Evolutionary conservation across 2,888 invertebrate genomes (phyloP).

Genomic region (Girardia tigrina): DNA sequence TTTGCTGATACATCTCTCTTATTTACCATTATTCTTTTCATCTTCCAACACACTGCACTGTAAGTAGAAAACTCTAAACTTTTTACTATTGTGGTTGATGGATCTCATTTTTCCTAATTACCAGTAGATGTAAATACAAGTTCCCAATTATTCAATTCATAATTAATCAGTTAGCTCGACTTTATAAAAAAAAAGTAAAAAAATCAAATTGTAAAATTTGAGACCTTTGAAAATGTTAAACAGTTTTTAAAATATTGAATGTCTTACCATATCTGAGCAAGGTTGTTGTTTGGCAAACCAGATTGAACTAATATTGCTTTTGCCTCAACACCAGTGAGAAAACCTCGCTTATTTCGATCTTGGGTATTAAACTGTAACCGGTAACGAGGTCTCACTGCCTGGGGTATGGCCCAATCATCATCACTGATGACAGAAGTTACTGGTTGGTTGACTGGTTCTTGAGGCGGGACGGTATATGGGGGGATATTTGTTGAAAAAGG

Average conservation of each 20-base stretch:
- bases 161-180: too few species aligned
- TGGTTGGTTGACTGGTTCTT: neutral
- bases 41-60: too few species aligned
- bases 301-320: slow-evolving; percentile 80
- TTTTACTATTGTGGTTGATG: too few species aligned
- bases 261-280: slow-evolving; percentile 78
- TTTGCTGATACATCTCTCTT: too few species aligned
- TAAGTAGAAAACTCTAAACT: too few species aligned
- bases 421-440: neutral
- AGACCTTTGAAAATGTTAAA: neutral
- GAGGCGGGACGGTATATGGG: neutral
- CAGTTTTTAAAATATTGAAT: slow-evolving; percentile 15
- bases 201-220: too few species aligned
- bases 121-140: too few species aligned
- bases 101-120: too few species aligned
- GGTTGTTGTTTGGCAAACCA: slow-evolving; percentile 68
- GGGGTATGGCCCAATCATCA: slow-evolving; percentile 72
- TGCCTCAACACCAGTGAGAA: slow-evolving; percentile 69
- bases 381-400: slow-evolving; percentile 69
- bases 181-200: too few species aligned
- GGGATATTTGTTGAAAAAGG: neutral
- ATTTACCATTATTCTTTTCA: too few species aligned
- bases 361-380: slow-evolving; percentile 84
- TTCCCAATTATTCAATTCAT: too few species aligned
- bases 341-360: slow-evolving; percentile 72